Evolutionary conservation across 2,113 vertebrate genomes (phyloP), one percentile per base, ranked within the genome.

Genomic region (Oreotrochilus melanogaster): DNA sequence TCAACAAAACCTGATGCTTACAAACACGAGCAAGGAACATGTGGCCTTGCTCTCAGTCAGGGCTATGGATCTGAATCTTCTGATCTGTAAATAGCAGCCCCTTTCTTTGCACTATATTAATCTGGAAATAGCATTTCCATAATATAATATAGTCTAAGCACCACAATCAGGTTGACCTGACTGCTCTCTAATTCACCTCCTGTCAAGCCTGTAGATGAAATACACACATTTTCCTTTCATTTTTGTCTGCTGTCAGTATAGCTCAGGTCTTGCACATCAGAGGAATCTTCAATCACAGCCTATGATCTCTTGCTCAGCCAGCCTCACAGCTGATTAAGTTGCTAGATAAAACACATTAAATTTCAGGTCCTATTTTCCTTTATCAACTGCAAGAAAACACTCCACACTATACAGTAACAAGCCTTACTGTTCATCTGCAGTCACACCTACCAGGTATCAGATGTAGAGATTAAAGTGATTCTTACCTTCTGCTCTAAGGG

Each of bases 181-280:
- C 37, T 18, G 70, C 37, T 47, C 50, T 75, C 35, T 62, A 58
- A 73, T 43, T 71, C 39, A 92, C 51, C 25, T 83, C 67, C 71
- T 86, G 35, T 71, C 51, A 81, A 62, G 12, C 28, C 65, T 47
- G 18, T 30, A 78, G 30, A 25, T 42, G 24, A 94, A 92, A 74
- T 24, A 62, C 57, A 70, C 14, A 37, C 5, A 7, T 74, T 66
- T 91, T 76, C 47, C 64, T 80, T 86, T 73, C 28, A 78, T 42
- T 86, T 93, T 72, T 89, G 47, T 33, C 64, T 71, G 51, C 51
- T 87, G 51, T 74, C 61, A 85, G 50, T 21, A 67, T 7, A 73
- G 13, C 22, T 61, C 67, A 57, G 30, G 43, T 62, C 47, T 92
- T 22, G 21, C 2, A 13, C 23, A 4, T 19, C 22, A 42, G 33